Conservation (phyloP, 2,113 vertebrate genomes). For the Pituophis catenifer region DNA sequence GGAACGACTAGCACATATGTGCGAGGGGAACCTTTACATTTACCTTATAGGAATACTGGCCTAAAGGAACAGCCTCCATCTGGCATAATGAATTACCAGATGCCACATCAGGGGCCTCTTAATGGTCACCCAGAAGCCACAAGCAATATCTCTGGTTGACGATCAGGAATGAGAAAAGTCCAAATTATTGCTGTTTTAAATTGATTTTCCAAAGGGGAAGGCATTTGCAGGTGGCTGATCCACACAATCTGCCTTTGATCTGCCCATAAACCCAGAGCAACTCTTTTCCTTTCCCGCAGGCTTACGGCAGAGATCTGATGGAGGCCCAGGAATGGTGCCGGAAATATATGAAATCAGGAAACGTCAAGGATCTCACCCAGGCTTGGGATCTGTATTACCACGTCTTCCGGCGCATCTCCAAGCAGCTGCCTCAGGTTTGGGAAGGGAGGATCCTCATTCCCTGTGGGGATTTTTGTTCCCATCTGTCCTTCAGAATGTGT, state of each 20-base stretch:
- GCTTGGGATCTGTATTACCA: conserved; percentile 99
- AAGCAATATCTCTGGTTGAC: neutral
- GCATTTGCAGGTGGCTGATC: neutral
- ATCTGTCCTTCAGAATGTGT: neutral
- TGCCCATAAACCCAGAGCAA: neutral
- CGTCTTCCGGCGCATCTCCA: conserved; percentile 95
- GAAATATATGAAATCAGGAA: conserved; percentile 98
- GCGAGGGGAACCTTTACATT: too few relatives aligned
- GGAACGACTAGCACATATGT: too few relatives aligned
- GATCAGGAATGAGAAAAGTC: neutral
- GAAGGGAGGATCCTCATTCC: neutral
- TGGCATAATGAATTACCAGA: neutral
- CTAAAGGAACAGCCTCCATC: neutral
- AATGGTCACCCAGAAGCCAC: neutral
- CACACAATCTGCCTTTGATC: neutral
- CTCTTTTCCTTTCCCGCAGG: conserved; percentile 67
- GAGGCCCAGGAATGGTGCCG: conserved; percentile 99
- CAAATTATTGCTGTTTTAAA: neutral
- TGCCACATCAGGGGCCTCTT: too few relatives aligned
- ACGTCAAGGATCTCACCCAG: conserved; percentile 96
- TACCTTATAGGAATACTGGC: neutral
- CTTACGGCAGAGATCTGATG: conserved; percentile 96
- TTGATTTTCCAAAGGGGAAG: neutral
- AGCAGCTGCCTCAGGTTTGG: conserved; percentile 94
- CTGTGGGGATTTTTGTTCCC: neutral